A percentile compares a stretch with the other conserved stretches of the same genome.
These are phyloP conservation scores for Neopelma chrysocephalum DNA, from an alignment of 2,797 vertebrate genomes.

Conservation along the genomic window DNA sequence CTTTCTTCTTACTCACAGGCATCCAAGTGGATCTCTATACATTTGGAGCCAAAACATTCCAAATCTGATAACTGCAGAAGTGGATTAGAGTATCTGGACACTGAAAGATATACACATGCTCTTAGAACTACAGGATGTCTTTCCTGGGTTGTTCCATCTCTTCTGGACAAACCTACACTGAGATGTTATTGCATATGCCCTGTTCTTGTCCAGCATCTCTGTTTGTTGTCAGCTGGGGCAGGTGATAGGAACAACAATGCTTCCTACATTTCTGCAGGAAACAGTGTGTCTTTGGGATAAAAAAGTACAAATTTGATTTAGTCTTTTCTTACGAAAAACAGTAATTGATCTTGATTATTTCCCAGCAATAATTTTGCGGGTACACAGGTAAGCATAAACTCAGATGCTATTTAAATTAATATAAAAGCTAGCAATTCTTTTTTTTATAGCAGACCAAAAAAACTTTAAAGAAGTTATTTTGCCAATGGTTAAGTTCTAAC, in stretches of 20 bases:
- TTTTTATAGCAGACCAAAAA: background rate
- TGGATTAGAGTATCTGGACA: background rate
- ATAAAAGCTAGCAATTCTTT: background rate
- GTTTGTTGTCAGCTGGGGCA: background rate
- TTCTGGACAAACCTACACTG: fast-evolving
- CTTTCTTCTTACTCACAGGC: background rate
- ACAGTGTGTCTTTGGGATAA: background rate
- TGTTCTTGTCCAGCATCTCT: background rate
- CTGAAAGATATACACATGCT: background rate
- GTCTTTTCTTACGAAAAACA: background rate
- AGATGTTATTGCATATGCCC: background rate
- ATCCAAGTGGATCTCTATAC: background rate
- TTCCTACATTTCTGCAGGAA: background rate
- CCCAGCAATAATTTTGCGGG: background rate
- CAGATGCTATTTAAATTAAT: background rate
- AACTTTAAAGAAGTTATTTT: background rate
- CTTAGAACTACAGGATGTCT: background rate
- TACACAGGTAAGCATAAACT: background rate
- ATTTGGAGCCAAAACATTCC: background rate
- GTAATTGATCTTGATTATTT: background rate
- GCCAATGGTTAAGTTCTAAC: background rate
- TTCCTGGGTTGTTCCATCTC: background rate
- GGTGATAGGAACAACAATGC: background rate
- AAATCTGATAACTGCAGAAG: background rate
- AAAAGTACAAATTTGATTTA: background rate